Base-by-base conservation (phyloP, 2,888 invertebrate genomes). In the Pristionchus maxplancki region DNA sequence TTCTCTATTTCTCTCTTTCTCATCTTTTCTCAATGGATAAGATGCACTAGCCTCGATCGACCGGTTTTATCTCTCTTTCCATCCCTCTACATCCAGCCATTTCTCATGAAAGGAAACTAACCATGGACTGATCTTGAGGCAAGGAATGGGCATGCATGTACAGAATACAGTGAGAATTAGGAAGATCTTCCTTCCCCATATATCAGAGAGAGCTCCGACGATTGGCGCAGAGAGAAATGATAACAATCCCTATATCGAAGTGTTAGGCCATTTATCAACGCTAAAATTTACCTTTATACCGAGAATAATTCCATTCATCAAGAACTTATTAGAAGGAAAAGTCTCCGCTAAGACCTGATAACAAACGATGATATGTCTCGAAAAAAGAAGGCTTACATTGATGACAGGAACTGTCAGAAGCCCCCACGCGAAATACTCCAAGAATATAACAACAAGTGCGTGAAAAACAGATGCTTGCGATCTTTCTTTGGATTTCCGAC, bases 361-460 rank as follows among this genome's bases (percentile, higher is more conserved):
- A 87, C 0, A 15, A 50, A 85, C 62, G n/a, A n/a, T n/a, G n/a
- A n/a, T n/a, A n/a, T n/a, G n/a, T n/a, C n/a, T n/a, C n/a, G n/a
- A n/a, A n/a, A n/a, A n/a, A n/a, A n/a, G 28, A 74, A 8, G 15
- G 31, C 96, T 96, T 95, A 97, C 97, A 92, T 96, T 96, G 96
- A 99, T 99, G 95, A 99, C 97, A 89, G 99, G 99, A 96, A 98
- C 97, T 91, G 99, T 99, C 91, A 99, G 96, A 92, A 99, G 96
- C 88, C 99, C 99, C 99, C 99, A 99, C 92, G 99, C 98, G 96
- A 99, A 99, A 96, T 99, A 99, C 96, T 99, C 99, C 95, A 99
- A 96, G 96, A 99, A 99, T 96, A 99, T 99, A 95, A 99, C 98
- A 95, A 99, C 97, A 95, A 99, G 96, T 90, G 99, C 99, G 96